phyloP scores from a whole-genome alignment of 53 echinoderm and acorn worm species.

The Paracentrotus lividus region DNA sequence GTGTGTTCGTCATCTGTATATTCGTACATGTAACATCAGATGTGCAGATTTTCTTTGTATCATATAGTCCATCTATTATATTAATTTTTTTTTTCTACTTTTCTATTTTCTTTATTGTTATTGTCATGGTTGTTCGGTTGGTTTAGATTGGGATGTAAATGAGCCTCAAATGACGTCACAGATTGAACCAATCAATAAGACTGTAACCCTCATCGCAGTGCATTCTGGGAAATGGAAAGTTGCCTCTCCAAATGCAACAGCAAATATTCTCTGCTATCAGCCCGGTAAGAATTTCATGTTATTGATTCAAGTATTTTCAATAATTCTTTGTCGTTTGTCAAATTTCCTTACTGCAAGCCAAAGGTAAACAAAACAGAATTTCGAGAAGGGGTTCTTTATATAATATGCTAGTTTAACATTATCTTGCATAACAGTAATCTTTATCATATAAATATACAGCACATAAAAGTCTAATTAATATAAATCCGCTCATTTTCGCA shows the following conservation, averaged over 20 bases:
- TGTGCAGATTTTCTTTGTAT: background rate
- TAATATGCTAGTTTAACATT: too few species aligned
- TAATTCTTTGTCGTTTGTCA: too few species aligned
- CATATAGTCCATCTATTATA: background rate
- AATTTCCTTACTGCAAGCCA: too few species aligned
- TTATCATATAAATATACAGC: too few species aligned
- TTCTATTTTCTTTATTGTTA: background rate
- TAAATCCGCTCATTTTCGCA: too few species aligned
- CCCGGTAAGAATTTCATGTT: background rate
- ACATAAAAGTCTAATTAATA: too few species aligned
- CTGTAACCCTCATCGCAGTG: slow-evolving; percentile 3
- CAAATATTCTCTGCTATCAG: background rate
- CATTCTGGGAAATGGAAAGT: slow-evolving; percentile 48
- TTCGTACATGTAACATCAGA: background rate
- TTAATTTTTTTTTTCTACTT: background rate
- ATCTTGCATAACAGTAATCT: too few species aligned
- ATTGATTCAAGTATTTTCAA: too few species aligned
- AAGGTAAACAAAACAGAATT: too few species aligned
- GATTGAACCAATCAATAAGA: background rate
- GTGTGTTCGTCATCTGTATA: slow-evolving; percentile 24
- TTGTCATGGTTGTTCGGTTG: background rate
- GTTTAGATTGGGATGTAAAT: slow-evolving; percentile 1
- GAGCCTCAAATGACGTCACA: background rate
- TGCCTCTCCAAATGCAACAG: background rate
- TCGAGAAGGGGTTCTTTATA: too few species aligned